Conservation (phyloP, 2,113 vertebrate species). For the Girardinichthys multiradiatus region DNA sequence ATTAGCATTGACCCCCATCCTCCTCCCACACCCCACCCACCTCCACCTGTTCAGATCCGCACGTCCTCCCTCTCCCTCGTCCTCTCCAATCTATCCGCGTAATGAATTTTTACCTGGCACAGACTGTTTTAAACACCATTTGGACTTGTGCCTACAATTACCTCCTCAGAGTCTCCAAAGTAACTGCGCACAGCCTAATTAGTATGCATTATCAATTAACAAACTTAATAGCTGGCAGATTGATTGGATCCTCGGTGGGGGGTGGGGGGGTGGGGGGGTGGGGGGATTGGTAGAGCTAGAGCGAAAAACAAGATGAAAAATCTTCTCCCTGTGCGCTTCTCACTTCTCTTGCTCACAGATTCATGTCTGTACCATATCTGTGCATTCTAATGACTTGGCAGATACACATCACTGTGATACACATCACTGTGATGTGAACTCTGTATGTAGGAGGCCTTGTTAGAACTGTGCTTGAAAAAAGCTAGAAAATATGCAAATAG, state of each 20-base stretch:
- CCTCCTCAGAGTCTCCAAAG: conserved; percentile 99
- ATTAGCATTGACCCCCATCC: conserved; percentile 69
- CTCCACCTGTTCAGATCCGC: conserved; percentile 84
- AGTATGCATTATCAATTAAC: conserved; percentile 99
- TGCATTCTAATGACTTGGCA: background rate
- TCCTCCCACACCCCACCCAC: conserved; percentile 5
- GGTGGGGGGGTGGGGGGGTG: conserved; percentile 35
- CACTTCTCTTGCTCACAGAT: conserved; percentile 65
- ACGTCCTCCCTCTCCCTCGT: conserved; percentile 79
- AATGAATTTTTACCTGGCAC: conserved; percentile 99
- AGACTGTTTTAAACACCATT: conserved; percentile 99
- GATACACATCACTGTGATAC: background rate
- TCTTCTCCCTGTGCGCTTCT: conserved; percentile 82
- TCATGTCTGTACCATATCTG: background rate
- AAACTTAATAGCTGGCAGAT: conserved; percentile 99
- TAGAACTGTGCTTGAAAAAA: background rate
- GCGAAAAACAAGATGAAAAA: conserved; percentile 96
- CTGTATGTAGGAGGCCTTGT: background rate
- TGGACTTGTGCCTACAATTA: conserved; percentile 99
- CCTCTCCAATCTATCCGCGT: conserved; percentile 83
- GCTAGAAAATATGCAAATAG: background rate
- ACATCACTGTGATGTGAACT: background rate
- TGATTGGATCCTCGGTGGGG: conserved; percentile 99
- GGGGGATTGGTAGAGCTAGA: conserved; percentile 80
- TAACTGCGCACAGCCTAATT: conserved; percentile 98